These are phyloP conservation scores for Leucozona laternaria DNA, from an alignment of 2,888 invertebrate species.

Conservation along the genomic window DNA sequence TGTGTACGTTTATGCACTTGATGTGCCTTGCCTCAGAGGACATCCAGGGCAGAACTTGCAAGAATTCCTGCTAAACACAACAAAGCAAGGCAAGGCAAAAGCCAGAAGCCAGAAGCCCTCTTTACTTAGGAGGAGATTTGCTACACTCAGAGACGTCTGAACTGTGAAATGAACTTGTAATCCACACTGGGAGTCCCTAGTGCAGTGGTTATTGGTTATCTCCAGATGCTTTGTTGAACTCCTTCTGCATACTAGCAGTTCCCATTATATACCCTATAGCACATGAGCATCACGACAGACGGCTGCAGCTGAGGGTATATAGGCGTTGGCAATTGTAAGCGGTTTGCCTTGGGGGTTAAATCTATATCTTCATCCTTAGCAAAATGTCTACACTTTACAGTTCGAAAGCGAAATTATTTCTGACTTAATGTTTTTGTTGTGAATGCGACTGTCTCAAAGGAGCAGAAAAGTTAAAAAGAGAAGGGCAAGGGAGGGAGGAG, in stretches of 20 bases:
- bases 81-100: slow-evolving; percentile 38
- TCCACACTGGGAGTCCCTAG: slow-evolving; percentile 17
- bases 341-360: slow-evolving; percentile 54
- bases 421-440: slow-evolving; percentile 42
- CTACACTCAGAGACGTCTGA: slow-evolving; percentile 31
- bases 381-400: slow-evolving; percentile 35
- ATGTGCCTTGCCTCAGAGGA: slow-evolving; percentile 28
- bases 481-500: no score
- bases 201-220: slow-evolving; percentile 45
- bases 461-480: background rate
- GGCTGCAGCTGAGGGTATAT: background rate
- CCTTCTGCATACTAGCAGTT: background rate
- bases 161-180: slow-evolving; percentile 70
- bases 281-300: background rate
- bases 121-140: slow-evolving; percentile 26
- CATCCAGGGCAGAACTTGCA: slow-evolving; percentile 22
- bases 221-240: slow-evolving; percentile 33
- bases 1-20: background rate
- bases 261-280: background rate
- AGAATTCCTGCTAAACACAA: slow-evolving; percentile 51
- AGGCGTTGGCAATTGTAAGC: slow-evolving; percentile 57
- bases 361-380: slow-evolving; percentile 50
- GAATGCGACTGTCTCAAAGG: slow-evolving; percentile 15
- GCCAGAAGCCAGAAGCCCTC: background rate
- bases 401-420: slow-evolving; percentile 59